Conservation (phyloP, 2,113 vertebrate species). For the Hymenochirus boettgeri region DNA sequence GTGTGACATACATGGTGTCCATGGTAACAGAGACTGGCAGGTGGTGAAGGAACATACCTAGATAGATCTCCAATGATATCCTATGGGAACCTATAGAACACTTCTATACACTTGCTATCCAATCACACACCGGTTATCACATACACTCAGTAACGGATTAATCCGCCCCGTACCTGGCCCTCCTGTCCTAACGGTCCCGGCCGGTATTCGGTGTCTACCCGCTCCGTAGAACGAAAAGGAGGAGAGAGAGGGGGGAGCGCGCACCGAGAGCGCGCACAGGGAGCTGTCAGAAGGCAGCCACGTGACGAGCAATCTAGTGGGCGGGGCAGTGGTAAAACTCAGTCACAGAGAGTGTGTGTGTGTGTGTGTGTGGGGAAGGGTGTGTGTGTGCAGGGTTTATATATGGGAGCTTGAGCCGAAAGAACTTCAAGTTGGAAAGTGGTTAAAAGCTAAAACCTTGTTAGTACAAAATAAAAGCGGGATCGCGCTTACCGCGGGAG, state of each 20-base stretch:
- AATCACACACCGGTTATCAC: too few relatives aligned
- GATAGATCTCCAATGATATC: too few relatives aligned
- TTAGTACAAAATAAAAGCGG: not conserved
- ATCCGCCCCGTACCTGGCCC: slow-evolving; percentile 7
- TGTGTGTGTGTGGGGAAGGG: too few relatives aligned
- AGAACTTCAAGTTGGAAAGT: too few relatives aligned
- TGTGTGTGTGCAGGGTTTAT: too few relatives aligned
- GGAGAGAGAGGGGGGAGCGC: slow-evolving; percentile 1
- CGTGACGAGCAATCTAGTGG: not conserved
- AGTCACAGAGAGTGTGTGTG: slow-evolving; percentile 4
- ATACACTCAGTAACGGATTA: not conserved
- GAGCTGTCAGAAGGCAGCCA: slow-evolving; percentile 9
- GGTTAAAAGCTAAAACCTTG: too few relatives aligned
- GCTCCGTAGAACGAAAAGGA: slow-evolving; percentile 27
- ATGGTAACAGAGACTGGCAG: too few relatives aligned
- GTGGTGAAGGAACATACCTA: too few relatives aligned
- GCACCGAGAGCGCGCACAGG: slow-evolving; percentile 15
- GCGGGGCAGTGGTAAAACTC: not conserved
- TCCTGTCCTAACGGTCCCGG: slow-evolving; percentile 23
- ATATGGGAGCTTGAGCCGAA: too few relatives aligned
- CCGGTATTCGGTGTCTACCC: slow-evolving; percentile 30
- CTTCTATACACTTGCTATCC: too few relatives aligned
- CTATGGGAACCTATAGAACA: too few relatives aligned
- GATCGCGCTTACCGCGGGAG: not conserved
- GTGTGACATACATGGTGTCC: too few relatives aligned